Conservation (phyloP, 2,113 vertebrate species). For the Turnix velox region DNA sequence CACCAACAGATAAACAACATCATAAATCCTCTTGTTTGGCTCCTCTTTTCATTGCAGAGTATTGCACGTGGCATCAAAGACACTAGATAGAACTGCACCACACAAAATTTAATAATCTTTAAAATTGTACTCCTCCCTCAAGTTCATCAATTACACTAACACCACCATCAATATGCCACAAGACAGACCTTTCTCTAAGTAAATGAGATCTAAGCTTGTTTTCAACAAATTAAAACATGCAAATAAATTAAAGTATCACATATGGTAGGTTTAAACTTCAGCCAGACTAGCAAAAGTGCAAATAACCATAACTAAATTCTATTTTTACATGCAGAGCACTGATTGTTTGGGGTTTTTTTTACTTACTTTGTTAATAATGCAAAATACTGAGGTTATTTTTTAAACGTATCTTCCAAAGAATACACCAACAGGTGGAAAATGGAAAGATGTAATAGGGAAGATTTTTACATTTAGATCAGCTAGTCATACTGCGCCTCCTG, state of each 20-base stretch:
- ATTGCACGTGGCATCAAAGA: background rate
- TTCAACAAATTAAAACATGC: background rate
- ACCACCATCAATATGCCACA: background rate
- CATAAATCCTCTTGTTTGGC: background rate
- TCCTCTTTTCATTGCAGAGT: background rate
- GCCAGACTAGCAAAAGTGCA: background rate
- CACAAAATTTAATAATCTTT: background rate
- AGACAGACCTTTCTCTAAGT: background rate
- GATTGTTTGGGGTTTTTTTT: background rate
- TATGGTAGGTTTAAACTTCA: background rate
- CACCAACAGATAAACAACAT: background rate
- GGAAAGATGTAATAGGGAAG: background rate
- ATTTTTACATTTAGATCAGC: conserved; percentile 8
- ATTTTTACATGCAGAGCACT: background rate
- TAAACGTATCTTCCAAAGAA: conserved; percentile 4
- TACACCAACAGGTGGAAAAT: background rate
- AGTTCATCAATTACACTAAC: background rate
- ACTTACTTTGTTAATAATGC: background rate
- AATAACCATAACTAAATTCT: background rate
- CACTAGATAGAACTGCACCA: background rate
- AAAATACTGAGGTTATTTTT: background rate
- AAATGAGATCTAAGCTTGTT: background rate
- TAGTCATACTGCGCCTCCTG: background rate
- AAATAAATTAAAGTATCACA: background rate
- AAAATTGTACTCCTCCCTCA: background rate